Evolutionary conservation across 2,797 vertebrate genomes (phyloP).

Genomic region (Cottoperca gobio): DNA sequence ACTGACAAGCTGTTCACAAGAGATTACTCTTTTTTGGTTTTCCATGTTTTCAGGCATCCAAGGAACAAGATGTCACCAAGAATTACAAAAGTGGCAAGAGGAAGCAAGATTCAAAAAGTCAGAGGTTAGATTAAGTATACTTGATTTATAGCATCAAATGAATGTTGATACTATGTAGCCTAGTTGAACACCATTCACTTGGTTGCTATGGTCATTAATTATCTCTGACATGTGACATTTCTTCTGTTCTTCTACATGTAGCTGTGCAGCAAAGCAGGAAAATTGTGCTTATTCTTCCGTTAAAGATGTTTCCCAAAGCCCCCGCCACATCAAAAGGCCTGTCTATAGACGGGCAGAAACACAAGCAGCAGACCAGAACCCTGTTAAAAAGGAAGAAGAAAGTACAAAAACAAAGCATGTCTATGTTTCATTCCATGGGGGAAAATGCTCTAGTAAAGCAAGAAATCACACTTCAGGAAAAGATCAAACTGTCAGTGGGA

Average conservation of each 20-base stretch:
- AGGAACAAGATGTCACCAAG: slow-evolving; percentile 14
- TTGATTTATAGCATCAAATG: not conserved
- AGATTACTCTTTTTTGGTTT: not conserved
- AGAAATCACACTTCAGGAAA: slow-evolving; percentile 22
- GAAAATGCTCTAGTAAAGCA: slow-evolving; percentile 24
- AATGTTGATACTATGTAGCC: not conserved
- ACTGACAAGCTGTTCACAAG: not conserved
- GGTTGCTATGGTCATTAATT: not conserved
- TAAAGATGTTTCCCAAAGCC: slow-evolving; percentile 41
- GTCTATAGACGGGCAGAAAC: slow-evolving; percentile 51
- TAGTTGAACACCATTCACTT: not conserved
- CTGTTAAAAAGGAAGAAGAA: slow-evolving; percentile 32
- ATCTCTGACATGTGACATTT: slow-evolving; percentile 4
- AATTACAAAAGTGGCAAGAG: not conserved
- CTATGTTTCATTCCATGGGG: not conserved
- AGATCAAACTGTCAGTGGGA: slow-evolving; percentile 4
- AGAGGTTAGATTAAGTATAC: slow-evolving; percentile 42
- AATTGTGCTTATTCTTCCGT: not conserved
- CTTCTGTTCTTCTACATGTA: slow-evolving; percentile 47
- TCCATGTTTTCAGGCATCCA: slow-evolving; percentile 41
- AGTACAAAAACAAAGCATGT: slow-evolving; percentile 12
- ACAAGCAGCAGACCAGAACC: slow-evolving; percentile 28
- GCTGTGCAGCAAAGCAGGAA: slow-evolving; percentile 26
- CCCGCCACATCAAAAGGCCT: slow-evolving; percentile 62
- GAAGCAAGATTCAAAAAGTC: not conserved